A percentile compares a stretch with the other conserved stretches of the same genome.
These are phyloP conservation scores for Charina bottae DNA, from an alignment of 2,113 vertebrate species.

Conservation along the genomic window DNA sequence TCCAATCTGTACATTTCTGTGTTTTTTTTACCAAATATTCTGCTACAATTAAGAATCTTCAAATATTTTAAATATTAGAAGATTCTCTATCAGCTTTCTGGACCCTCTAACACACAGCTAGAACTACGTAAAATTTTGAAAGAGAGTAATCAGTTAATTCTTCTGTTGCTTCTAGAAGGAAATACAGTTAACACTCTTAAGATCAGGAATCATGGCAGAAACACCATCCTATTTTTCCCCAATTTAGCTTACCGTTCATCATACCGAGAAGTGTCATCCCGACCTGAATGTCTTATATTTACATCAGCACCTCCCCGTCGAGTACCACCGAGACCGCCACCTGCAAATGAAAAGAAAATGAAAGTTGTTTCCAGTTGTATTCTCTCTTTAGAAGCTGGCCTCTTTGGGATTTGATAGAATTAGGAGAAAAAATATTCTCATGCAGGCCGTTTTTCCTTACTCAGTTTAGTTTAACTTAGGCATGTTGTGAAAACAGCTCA, in stretches of 20 bases:
- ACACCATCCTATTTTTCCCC: neutral
- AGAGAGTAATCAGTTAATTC: neutral
- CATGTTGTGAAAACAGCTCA: neutral
- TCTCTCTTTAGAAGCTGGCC: too few relatives aligned
- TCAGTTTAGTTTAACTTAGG: neutral
- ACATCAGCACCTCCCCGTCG: slow-evolving; percentile 90
- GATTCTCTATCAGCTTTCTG: neutral
- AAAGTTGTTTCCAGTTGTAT: neutral
- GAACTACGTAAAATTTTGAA: neutral
- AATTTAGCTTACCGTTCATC: slow-evolving; percentile 79
- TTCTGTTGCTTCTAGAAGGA: neutral
- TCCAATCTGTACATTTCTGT: neutral
- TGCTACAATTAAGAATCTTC: neutral
- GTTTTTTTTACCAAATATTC: neutral
- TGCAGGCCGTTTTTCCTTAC: neutral
- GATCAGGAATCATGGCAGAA: neutral
- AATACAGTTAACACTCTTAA: neutral
- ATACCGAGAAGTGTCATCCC: slow-evolving; percentile 89
- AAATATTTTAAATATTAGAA: neutral
- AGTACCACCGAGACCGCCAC: slow-evolving; percentile 90
- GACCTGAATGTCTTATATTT: slow-evolving; percentile 91
- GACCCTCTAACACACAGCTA: neutral
- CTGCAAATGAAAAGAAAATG: slow-evolving; percentile 58
- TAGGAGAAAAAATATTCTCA: neutral
- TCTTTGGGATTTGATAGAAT: neutral